phyloP scores from a whole-genome alignment of 1,140 invertebrate species.

The Calosoma granatense region DNA sequence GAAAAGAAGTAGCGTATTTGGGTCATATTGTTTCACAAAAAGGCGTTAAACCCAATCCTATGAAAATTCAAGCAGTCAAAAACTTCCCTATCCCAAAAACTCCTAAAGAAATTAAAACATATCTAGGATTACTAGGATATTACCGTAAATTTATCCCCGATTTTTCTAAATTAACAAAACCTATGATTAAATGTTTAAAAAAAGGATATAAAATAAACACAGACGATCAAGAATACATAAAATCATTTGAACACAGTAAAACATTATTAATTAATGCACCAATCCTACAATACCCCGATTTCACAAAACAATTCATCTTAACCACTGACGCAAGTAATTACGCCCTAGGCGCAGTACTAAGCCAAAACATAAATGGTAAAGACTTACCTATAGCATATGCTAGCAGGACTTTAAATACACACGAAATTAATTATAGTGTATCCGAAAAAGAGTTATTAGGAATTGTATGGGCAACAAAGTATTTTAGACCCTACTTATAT shows the following conservation, averaged over 20 bases:
- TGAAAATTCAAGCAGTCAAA: slow-evolving; percentile 29
- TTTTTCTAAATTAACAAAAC: slow-evolving; percentile 15
- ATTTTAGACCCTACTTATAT: too few species aligned
- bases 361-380: too few species aligned
- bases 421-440: not conserved
- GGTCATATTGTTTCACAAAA: slow-evolving; percentile 32
- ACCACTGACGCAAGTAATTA: too few species aligned
- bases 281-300: too few species aligned
- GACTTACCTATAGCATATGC: too few species aligned
- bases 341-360: too few species aligned
- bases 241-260: not conserved
- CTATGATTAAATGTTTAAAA: slow-evolving; percentile 13
- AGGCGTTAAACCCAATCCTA: slow-evolving; percentile 33
- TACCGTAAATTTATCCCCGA: slow-evolving; percentile 15
- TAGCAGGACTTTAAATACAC: too few species aligned
- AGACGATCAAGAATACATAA: not conserved
- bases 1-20: slow-evolving; percentile 32
- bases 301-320: too few species aligned
- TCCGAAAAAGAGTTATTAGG: too few species aligned
- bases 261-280: not conserved
- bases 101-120: slow-evolving; percentile 22
- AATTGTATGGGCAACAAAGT: too few species aligned
- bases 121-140: slow-evolving; percentile 14
- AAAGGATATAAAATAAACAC: slow-evolving; percentile 11
- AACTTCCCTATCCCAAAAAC: slow-evolving; percentile 33